These are phyloP conservation scores for Vanessa cardui DNA, from an alignment of 2,888 invertebrate genomes.

Conservation along the genomic window DNA sequence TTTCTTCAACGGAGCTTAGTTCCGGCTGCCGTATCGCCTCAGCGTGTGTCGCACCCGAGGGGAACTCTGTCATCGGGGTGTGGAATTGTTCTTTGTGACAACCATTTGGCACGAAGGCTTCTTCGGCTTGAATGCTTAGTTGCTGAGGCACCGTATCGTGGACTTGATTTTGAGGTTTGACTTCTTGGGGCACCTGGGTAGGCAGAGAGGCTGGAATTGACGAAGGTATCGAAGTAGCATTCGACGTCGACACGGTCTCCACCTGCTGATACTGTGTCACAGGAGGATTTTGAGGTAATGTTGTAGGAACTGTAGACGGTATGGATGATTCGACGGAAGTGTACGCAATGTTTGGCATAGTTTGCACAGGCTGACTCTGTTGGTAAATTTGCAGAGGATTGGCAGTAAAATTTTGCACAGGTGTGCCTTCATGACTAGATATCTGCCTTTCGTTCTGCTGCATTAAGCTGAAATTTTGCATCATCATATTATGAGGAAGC, in stretches of 20 bases:
- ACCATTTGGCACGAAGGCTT: conserved; percentile 58
- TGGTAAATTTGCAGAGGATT: conserved; percentile 78
- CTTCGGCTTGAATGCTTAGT: conserved; percentile 59
- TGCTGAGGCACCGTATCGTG: conserved; percentile 63
- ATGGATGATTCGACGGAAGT: conserved; percentile 50
- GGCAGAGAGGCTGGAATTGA: conserved; percentile 34
- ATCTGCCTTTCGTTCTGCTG: conserved; percentile 77
- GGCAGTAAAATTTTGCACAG: conserved; percentile 74
- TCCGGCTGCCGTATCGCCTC: conserved; percentile 67
- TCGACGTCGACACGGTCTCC: conserved; percentile 48
- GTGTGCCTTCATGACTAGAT: conserved; percentile 80
- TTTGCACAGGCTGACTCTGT: conserved; percentile 56
- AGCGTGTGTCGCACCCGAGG: conserved; percentile 58
- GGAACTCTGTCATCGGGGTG: conserved; percentile 75
- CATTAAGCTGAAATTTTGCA: conserved; percentile 65
- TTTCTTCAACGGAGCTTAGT: conserved; percentile 72
- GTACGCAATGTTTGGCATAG: conserved; percentile 49
- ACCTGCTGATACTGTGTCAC: conserved; percentile 47
- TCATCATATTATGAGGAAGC: conserved; percentile 70
- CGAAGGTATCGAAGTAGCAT: conserved; percentile 46
- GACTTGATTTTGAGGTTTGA: conserved; percentile 35
- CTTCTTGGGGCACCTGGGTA: conserved; percentile 19
- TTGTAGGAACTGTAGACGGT: conserved; percentile 44
- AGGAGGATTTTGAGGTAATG: conserved; percentile 49
- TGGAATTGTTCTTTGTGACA: conserved; percentile 72